phyloP scores from a whole-genome alignment of 2,797 vertebrate species.

The Clarias pachynema region DNA sequence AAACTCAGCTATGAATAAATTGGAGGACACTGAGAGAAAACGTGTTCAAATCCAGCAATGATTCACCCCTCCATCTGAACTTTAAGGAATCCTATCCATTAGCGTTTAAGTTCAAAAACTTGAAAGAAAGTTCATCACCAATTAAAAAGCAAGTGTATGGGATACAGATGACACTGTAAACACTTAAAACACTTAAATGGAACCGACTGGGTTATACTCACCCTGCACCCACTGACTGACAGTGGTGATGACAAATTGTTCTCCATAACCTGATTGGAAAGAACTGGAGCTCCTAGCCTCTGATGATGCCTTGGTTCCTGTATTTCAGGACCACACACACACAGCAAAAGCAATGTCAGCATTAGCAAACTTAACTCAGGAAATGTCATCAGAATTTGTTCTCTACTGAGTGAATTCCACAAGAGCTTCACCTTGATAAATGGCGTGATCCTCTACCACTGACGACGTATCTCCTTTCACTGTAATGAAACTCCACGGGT shows the following conservation, averaged over 20 bases:
- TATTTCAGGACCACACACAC: constrained; percentile 36
- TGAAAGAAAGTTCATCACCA: neutral
- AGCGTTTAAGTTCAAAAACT: neutral
- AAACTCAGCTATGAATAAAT: neutral
- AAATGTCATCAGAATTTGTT: constrained; percentile 31
- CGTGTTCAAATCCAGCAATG: neutral
- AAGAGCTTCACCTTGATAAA: constrained; percentile 84
- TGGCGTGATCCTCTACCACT: constrained; percentile 86
- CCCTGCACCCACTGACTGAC: constrained; percentile 95
- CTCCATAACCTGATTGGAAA: constrained; percentile 81
- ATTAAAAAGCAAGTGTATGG: neutral
- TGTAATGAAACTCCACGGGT: constrained; percentile 92
- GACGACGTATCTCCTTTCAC: constrained; percentile 83
- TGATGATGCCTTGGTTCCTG: constrained; percentile 86
- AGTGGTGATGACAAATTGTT: constrained; percentile 83
- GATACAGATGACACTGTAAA: neutral
- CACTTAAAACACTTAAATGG: neutral
- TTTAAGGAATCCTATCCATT: neutral
- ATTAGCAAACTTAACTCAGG: neutral
- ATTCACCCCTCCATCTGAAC: neutral
- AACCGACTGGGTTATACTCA: constrained; percentile 57
- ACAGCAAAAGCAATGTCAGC: neutral
- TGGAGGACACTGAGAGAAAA: neutral
- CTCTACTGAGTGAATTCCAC: constrained; percentile 3
- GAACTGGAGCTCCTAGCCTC: constrained; percentile 80